Conservation (phyloP, 2,113 vertebrate species). For the Mus spicilegus region DNA sequence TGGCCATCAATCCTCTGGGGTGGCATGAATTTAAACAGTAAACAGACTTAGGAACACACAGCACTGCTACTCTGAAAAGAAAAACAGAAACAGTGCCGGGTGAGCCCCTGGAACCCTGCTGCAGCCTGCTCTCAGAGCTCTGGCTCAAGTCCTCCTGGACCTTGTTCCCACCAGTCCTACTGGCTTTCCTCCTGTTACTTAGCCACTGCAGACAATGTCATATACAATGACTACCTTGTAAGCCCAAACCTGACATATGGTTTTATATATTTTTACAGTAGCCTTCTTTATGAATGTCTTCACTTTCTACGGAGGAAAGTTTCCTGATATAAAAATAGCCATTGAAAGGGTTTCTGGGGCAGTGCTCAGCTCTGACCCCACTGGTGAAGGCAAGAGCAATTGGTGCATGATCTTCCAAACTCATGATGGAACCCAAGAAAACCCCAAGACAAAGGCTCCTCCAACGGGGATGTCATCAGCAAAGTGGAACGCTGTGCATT, state of each 20-base stretch:
- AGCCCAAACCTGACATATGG: not conserved
- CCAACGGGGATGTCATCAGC: not conserved
- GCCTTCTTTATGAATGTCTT: not conserved
- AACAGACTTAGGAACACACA: conserved; percentile 83
- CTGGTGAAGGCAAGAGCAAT: not conserved
- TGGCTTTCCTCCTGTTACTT: not conserved
- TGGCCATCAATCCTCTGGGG: conserved; percentile 88
- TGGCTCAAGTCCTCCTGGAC: too few relatives aligned
- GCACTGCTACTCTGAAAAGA: conserved; percentile 90
- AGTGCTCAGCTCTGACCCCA: not conserved
- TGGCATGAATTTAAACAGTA: conserved; percentile 89
- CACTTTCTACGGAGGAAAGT: not conserved
- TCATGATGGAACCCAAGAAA: conserved; percentile 8
- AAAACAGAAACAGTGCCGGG: not conserved
- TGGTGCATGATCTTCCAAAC: not conserved
- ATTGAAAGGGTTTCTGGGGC: not conserved
- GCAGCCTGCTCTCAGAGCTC: not conserved
- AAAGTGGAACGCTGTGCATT: not conserved
- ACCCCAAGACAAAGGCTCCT: not conserved
- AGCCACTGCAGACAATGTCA: not conserved
- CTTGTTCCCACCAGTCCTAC: accelerated
- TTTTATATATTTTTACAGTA: not conserved
- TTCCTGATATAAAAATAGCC: not conserved
- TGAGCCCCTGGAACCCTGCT: not conserved
- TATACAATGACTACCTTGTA: not conserved